Conservation (phyloP, 1,140 invertebrate genomes). For the Cherax quadricarinatus region DNA sequence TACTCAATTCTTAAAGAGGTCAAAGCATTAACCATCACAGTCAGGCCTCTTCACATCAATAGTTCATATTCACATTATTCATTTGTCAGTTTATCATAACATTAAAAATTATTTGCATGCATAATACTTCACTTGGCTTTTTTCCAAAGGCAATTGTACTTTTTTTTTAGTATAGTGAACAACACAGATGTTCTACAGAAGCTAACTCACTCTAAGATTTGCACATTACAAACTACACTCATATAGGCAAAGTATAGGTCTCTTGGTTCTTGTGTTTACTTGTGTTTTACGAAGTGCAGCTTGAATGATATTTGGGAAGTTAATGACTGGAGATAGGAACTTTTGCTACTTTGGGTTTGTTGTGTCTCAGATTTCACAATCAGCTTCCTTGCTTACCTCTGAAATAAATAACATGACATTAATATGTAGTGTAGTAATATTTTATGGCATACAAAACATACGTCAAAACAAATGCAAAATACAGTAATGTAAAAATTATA, state of each 20-base stretch:
- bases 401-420: conserved; percentile 50
- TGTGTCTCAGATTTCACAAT: conserved; percentile 72
- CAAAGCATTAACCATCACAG: conserved; percentile 64
- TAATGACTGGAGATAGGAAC: conserved; percentile 71
- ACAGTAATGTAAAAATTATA: too few species aligned
- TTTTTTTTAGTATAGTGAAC: conserved; percentile 64
- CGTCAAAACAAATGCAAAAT: too few species aligned
- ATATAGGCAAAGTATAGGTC: conserved; percentile 70
- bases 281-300: conserved; percentile 70
- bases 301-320: conserved; percentile 70
- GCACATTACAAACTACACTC: conserved; percentile 71
- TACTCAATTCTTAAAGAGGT: conserved; percentile 24
- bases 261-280: conserved; percentile 69
- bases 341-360: conserved; percentile 69
- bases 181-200: conserved; percentile 70
- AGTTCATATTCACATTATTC: conserved; percentile 21
- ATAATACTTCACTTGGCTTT: conserved; percentile 68
- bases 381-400: conserved; percentile 69
- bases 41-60: conserved; percentile 44
- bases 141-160: conserved; percentile 69
- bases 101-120: conserved; percentile 65
- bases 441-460: neutral
- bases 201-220: conserved; percentile 67
- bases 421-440: neutral
- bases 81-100: conserved; percentile 34